Evolutionary conservation across 2,113 vertebrate genomes (phyloP), one percentile per base, ranked within the genome.

Genomic region (Corydoras maculifer): DNA sequence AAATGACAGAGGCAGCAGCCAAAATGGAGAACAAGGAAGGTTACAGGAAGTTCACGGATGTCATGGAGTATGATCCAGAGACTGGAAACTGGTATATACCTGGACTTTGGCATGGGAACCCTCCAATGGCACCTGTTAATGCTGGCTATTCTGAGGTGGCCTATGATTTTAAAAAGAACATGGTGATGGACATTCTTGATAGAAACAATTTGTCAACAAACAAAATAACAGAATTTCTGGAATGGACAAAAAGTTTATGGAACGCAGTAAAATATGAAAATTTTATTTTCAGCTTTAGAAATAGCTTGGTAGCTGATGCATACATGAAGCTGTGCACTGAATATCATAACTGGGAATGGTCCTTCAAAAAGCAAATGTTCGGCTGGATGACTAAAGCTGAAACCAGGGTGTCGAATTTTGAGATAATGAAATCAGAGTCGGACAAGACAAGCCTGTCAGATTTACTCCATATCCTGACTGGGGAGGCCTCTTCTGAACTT

Each of bases 211-310:
- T 69, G 35, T 54, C 68, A 54, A 8, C 64, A 15, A 78, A 80
- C 49, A 35, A 77, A 5, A 65, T 87, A 1, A n/a, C 49, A 7
- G 68, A 80, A 3, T 86, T 89, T 62, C 71, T 74, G 13, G 73
- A 79, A 43, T 87, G 86, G 86, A 81, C 80, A 30, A 72, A 54
- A 74, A 84, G 80, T 9, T 74, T 89, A 30, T 88, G 86, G 86
- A 84, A 68, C 65, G 81, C 86, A 65, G 87, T 88, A 1, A 88
- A 86, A 43, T 82, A 85, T 70, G 85, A 89, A 74, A 86, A 89
- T 72, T 87, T 89, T 76, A 87, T 89, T 49, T 88, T 89, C 68
- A 88, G 82, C 65, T 89, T 88, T 71, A 84, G 82, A 60, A 89
- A 88, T 57, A 86, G 83, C n/a, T 66, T 87, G 0, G 87, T 86